Base-by-base conservation (phyloP, 2,888 invertebrate genomes). In the Lasius platythorax region DNA sequence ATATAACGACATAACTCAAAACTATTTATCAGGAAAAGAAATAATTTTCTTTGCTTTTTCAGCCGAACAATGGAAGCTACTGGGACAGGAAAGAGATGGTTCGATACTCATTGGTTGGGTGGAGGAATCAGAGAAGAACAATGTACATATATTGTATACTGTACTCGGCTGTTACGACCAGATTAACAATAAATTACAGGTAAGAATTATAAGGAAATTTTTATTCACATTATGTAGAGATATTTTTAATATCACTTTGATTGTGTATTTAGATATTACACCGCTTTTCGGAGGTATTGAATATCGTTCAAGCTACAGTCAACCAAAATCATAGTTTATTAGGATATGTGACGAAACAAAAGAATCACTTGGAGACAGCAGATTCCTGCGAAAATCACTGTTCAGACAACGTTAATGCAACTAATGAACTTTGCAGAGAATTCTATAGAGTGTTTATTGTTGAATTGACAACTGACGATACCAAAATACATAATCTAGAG, bases 71-170 rank as follows among this genome's bases (percentile, higher is more conserved):
- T 98, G 98, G 97, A 96, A 97, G 83, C 95, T 98, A 81, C 95
- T 98, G 88, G 98, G 98, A 0, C 98, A 98, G 94, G 98, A 98
- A 93, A 97, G 97, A 94, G 97, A 98, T 94, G 97, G 97, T 3
- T 96, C 96, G 0, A 95, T 98, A 92, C 94, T 98, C 43, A 96
- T 98, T 50, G 96, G 97, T 40, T 98, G 98, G 97, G 95, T 95
- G 85, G 94, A 95, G 85, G 94, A 93, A 90, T 85, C 64, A 43
- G 33, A 85, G 2, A 88, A 89, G 23, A 68, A 87, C 33, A 61
- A 85, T 33, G 74, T 76, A 56, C 67, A 87, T 3, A 73, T 79
- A 15, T 90, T 86, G 0, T 92, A 91, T 88, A 94, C 94, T n/a
- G 94, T 94, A 40, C 91, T 95, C 84, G 95, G 95, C 70, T 92